Percentiles rank a stretch among this genome's conserved stretches.
These are phyloP conservation scores for Anseranas semipalmata DNA, from an alignment of 2,113 vertebrate species.

Conservation along the genomic window DNA sequence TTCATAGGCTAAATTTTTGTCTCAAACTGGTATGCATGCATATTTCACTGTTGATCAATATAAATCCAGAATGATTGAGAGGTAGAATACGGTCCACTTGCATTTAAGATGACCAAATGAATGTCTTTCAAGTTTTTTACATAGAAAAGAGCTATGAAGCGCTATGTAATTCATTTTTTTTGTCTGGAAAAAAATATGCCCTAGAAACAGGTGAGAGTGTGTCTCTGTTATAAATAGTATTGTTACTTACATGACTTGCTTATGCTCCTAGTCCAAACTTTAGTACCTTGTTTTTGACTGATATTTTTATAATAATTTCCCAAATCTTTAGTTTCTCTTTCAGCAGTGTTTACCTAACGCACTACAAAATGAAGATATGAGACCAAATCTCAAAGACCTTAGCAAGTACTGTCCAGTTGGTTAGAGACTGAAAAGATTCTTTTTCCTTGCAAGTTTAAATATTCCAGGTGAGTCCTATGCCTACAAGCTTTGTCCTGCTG, in stretches of 20 bases:
- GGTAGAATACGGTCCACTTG: neutral
- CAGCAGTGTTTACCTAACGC: neutral
- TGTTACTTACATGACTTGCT: neutral
- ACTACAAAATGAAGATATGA: neutral
- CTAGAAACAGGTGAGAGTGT: neutral
- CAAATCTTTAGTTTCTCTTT: neutral
- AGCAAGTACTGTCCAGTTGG: neutral
- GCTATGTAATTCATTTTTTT: neutral
- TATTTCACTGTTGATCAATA: neutral
- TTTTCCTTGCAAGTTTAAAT: neutral
- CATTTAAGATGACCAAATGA: neutral
- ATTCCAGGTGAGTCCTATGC: neutral
- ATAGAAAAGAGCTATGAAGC: neutral
- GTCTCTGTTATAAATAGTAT: neutral
- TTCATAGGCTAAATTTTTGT: neutral
- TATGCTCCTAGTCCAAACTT: neutral
- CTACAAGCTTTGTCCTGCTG: neutral
- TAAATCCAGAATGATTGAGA: neutral
- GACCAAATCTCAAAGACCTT: neutral
- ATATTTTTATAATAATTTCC: neutral
- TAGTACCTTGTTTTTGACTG: neutral
- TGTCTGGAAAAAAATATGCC: neutral
- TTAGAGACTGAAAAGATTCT: neutral
- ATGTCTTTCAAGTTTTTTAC: neutral
- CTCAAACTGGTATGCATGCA: neutral